Conservation (phyloP, 1,140 invertebrate species). For the Platyscapa corneri region DNA sequence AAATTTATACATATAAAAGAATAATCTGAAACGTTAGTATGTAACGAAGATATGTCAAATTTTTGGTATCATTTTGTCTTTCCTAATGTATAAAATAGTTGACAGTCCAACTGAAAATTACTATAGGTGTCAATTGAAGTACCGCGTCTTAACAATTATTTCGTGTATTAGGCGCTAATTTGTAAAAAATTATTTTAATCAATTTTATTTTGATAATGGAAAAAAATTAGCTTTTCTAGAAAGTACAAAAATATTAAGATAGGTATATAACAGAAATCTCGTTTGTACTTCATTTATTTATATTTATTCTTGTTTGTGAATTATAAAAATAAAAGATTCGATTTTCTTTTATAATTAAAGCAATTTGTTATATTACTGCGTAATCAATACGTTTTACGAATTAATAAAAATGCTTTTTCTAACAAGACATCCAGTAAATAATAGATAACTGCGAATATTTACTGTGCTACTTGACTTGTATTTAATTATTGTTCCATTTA, state of each 20-base stretch:
- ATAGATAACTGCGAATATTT: not conserved
- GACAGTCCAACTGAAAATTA: slow-evolving; percentile 15
- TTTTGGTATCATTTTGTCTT: not conserved
- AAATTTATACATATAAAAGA: slow-evolving; percentile 1
- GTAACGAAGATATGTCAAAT: slow-evolving; percentile 19
- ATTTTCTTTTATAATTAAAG: not conserved
- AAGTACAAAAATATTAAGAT: not conserved
- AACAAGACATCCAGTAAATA: not conserved
- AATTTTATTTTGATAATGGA: not conserved
- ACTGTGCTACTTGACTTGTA: slow-evolving; percentile 5
- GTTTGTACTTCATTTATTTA: slow-evolving; percentile 16
- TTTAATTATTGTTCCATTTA: slow-evolving; percentile 25
- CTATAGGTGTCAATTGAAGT: slow-evolving; percentile 8
- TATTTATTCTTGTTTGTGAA: not conserved
- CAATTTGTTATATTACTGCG: not conserved
- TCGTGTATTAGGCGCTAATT: not conserved
- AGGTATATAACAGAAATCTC: not conserved
- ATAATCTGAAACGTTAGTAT: slow-evolving; percentile 27
- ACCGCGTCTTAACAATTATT: not conserved
- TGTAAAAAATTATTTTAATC: not conserved
- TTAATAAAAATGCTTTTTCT: not conserved
- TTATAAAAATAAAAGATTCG: not conserved
- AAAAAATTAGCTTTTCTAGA: slow-evolving; percentile 16
- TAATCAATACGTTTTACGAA: slow-evolving; percentile 12
- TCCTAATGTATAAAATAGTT: slow-evolving; percentile 22